Base-by-base conservation (phyloP, 2,113 vertebrate species). In the Cyanoramphus novaezelandiae region DNA sequence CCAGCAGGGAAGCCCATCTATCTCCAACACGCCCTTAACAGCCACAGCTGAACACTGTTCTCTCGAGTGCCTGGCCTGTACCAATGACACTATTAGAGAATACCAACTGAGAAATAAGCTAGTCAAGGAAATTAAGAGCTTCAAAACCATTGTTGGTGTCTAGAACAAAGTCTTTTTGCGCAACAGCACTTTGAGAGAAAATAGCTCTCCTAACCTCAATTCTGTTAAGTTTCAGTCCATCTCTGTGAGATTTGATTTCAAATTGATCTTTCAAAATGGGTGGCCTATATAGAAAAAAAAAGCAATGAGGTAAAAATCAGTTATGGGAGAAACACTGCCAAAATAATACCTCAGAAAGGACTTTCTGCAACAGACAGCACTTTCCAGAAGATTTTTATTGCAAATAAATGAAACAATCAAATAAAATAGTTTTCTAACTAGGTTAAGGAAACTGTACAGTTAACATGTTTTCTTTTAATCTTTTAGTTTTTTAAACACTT, bases 221-320 rank as follows among this genome's bases (percentile, higher is more conserved):
- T 72, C 82, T 95, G 72, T 49, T 72, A 55, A 50, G 69, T 72
- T 24, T 89, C 89, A 82, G 29, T 20, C 50, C 64, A 50, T 67
- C 84, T 89, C 90, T 15, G 29, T 14, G 62, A 90, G 88, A 96
- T 87, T 39, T 92, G 62, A 85, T 87, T 94, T 94, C 84, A 91
- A 85, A 89, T 17, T 79, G 76, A 94, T 91, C 88, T 70, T 68
- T 89, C 86, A 90, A 67, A 91, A 92, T 24, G 27, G 52, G 70
- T 31, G 28, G 62, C 37, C 80, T 71, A 70, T 39, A 82, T 33
- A 75, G 79, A 64, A 47, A 91, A 69, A 37, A 74, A 43, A 79
- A n/a, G 47, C 43, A 64, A 64, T 24, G 62, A 85, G 62, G 47
- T 60, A 95, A 91, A 87, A 87, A 68, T 21, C 82, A 90, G 65